Conservation (phyloP, 2,888 invertebrate species). For the Sinodicranocentrus sp. region DNA sequence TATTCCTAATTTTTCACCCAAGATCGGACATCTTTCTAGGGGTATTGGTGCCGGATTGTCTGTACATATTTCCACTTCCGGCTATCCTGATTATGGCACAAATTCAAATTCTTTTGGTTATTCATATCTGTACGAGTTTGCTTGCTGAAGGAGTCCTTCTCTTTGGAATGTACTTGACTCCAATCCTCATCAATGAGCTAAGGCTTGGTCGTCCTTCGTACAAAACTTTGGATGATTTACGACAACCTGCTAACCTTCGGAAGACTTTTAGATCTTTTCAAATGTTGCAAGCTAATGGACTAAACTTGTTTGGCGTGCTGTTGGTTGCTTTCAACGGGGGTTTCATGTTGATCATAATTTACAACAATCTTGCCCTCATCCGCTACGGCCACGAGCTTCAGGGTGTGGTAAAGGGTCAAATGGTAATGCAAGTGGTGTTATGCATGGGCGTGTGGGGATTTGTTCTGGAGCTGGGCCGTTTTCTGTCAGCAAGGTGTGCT, state of each 20-base stretch:
- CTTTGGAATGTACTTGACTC: not conserved
- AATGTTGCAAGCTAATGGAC: not conserved
- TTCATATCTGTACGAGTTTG: not conserved
- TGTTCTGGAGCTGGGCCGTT: not conserved
- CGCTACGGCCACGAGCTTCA: not conserved
- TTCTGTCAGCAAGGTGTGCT: not conserved
- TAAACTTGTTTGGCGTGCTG: not conserved
- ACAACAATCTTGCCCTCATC: slow-evolving; percentile 10
- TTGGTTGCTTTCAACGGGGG: not conserved
- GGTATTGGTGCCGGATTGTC: not conserved
- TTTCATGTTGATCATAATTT: not conserved
- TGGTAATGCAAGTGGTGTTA: not conserved
- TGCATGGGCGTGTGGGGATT: not conserved
- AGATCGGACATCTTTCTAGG: not conserved
- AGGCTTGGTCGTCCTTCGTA: not conserved
- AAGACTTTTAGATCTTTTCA: not conserved
- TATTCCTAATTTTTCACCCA: not conserved
- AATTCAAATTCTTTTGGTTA: not conserved
- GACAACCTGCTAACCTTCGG: not conserved
- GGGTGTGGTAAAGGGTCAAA: not conserved
- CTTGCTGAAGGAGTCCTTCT: not conserved
- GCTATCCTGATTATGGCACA: not conserved
- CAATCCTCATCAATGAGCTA: not conserved
- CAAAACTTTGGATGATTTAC: not conserved
- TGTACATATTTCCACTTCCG: not conserved